Percentiles rank a stretch among this genome's conserved stretches.
phyloP scores from a whole-genome alignment of 2,113 vertebrate species.

The Proteles cristata region DNA sequence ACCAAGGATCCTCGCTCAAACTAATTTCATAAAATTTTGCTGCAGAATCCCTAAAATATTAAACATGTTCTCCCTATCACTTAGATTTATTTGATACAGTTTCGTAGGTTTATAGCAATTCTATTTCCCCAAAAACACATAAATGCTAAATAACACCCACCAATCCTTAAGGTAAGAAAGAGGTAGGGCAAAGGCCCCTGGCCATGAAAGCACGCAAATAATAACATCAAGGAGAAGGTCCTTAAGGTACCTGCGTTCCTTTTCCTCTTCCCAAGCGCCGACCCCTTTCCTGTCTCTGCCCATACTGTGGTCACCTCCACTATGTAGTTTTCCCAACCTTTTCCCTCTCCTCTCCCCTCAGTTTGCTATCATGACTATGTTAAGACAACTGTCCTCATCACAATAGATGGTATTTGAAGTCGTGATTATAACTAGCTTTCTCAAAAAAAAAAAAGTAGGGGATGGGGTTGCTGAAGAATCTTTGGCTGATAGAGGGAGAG shows the following conservation, averaged over 20 bases:
- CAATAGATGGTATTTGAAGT: neutral
- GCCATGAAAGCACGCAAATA: neutral
- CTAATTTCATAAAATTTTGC: neutral
- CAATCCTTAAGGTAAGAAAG: neutral
- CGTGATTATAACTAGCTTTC: neutral
- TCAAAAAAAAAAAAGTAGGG: no score
- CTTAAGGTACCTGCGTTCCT: accelerated
- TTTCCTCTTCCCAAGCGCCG: neutral
- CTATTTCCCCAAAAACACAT: neutral
- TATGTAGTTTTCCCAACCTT: neutral
- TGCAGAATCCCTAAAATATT: constrained; percentile 8
- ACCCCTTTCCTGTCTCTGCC: neutral
- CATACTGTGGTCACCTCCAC: neutral
- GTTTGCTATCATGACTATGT: neutral
- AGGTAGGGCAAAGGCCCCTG: neutral
- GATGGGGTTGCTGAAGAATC: neutral
- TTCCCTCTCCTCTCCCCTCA: no score
- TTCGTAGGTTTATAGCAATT: neutral
- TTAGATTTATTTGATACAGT: neutral
- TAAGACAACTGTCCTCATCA: neutral
- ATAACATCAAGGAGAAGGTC: neutral
- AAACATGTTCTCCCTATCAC: neutral
- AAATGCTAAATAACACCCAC: neutral
- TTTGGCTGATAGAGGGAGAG: neutral
- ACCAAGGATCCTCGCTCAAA: constrained; percentile 7